These are phyloP conservation scores for Platichthys stellatus DNA, from an alignment of 2,113 vertebrate genomes.

Conservation along the genomic window DNA sequence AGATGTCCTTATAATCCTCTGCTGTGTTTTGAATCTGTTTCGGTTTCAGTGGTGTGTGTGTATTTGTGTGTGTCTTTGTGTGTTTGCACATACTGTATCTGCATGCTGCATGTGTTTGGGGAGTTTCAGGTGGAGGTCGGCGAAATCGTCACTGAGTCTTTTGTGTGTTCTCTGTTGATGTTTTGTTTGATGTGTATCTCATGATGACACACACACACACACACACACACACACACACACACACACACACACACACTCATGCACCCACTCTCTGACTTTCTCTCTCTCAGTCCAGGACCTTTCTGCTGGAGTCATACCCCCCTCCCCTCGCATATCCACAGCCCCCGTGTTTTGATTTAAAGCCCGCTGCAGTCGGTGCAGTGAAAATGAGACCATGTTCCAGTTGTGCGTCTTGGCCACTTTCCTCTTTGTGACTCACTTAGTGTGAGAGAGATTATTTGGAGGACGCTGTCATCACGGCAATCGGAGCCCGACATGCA, in stretches of 20 bases:
- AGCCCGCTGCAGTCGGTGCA: background rate
- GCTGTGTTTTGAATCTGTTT: slow-evolving; percentile 42
- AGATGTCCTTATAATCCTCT: background rate
- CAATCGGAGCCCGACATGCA: slow-evolving; percentile 40
- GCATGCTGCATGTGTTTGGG: slow-evolving; percentile 78
- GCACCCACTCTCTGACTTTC: background rate
- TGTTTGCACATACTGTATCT: slow-evolving; percentile 36
- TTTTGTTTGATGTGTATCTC: slow-evolving; percentile 29
- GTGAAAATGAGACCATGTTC: slow-evolving; percentile 1
- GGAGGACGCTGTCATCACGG: slow-evolving; percentile 48
- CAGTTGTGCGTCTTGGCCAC: slow-evolving; percentile 32
- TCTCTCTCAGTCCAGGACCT: slow-evolving; percentile 40
- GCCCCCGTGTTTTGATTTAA: background rate
- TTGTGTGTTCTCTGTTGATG: slow-evolving; percentile 10
- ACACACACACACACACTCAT: slow-evolving; percentile 1
- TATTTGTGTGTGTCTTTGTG: background rate
- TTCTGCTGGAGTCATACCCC: background rate
- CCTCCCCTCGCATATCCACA: background rate
- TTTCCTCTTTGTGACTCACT: slow-evolving; percentile 47
- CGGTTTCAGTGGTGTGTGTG: slow-evolving; percentile 34
- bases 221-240: background rate
- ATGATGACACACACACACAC: background rate
- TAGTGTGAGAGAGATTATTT: slow-evolving; percentile 49
- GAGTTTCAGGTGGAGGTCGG: slow-evolving; percentile 56
- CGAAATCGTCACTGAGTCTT: slow-evolving; percentile 31